Evolutionary conservation across 1,140 invertebrate genomes (phyloP), one percentile per base, ranked within the genome.

Genomic region (Magallana angulata): DNA sequence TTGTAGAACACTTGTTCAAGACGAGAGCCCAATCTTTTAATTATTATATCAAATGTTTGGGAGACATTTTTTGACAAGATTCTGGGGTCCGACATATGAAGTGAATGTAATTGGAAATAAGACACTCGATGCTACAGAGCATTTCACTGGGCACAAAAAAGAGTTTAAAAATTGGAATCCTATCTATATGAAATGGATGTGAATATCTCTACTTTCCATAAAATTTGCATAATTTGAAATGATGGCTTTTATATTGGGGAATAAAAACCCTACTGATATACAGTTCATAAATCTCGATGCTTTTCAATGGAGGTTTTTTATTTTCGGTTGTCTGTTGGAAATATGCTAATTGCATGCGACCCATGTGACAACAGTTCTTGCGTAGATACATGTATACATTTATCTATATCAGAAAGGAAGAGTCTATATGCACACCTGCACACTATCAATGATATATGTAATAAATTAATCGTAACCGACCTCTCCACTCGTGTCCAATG

Each of bases 181-280:
- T 76, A 36, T 76, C 24, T 76, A 76, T 76, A 76, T 76, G 68
- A 76, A 76, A 76, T 76, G 68, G 24, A 36, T 76, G 68, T 76
- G 68, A 76, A 24, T 76, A 76, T 76, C 24, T 76, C 68, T 76
- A 30, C 68, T 76, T 76, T 30, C 68, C 68, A 76, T 76, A 76
- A 76, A 76, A 76, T 76, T 76, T 76, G 24, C 68, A 76, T 76
- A 76, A 76, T 76, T 76, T 76, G 68, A 76, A 76, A 36, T 76
- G 68, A 76, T 76, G 68, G 18, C 68, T 76, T 76, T 76, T 76
- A 76, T 76, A 76, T 76, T 76, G 68, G 68, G 68, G 68, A 76
- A 76, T 76, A 76, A 76, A 76, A 76, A 36, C 18, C 68, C 36
- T 30, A 12, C 68, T 76, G 68, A 76, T 76, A 76, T 30, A 76